phyloP scores from a whole-genome alignment of 2,113 vertebrate genomes.

The Hypanus sabinus region DNA sequence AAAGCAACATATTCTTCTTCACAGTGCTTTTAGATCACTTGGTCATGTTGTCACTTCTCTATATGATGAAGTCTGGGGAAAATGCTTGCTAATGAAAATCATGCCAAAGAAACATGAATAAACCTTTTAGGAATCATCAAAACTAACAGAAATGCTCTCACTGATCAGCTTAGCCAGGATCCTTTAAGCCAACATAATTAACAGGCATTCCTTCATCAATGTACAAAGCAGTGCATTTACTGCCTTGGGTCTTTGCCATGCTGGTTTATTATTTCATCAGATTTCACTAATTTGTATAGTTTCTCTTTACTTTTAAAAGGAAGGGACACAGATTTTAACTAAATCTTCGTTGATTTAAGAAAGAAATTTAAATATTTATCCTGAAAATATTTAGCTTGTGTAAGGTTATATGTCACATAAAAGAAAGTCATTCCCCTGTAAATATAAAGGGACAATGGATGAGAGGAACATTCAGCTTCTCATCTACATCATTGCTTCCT shows the following conservation, averaged over 20 bases:
- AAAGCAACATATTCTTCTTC: no score
- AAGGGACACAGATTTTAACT: background rate
- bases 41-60: background rate
- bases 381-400: background rate
- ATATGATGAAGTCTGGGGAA: background rate
- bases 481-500: background rate
- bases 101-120: background rate
- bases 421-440: background rate
- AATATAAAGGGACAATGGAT: background rate
- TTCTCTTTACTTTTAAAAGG: background rate
- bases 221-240: background rate
- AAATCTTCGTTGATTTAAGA: background rate
- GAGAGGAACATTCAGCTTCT: background rate
- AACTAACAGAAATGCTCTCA: background rate
- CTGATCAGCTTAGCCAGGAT: background rate
- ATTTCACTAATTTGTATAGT: background rate
- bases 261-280: background rate
- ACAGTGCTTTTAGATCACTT: no score
- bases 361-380: background rate
- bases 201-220: background rate
- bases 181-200: background rate
- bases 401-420: background rate
- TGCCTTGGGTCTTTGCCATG: background rate
- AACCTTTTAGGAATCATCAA: background rate
- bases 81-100: background rate